A percentile compares a stretch with the other conserved stretches of the same genome.
Conservation (phyloP, 2,113 vertebrate species). For the Boulengeromyrus knoepffleri region DNA sequence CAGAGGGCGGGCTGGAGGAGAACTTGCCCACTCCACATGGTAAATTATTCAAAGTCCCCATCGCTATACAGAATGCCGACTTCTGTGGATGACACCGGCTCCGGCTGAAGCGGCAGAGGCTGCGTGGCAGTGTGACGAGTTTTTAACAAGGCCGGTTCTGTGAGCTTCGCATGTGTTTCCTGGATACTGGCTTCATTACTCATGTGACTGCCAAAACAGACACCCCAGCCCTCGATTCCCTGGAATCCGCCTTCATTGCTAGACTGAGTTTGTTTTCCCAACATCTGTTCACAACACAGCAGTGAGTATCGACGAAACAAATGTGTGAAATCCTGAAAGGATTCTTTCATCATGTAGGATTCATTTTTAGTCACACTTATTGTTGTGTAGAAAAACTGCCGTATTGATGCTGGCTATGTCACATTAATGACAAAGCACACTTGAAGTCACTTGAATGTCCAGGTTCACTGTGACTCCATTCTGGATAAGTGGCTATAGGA, state of each 20-base stretch:
- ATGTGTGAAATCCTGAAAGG: neutral
- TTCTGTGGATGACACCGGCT: neutral
- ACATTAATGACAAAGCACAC: neutral
- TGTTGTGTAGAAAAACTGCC: neutral
- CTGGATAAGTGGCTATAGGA: neutral
- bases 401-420: neutral
- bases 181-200: conserved; percentile 19
- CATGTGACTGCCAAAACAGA: conserved; percentile 16
- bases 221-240: neutral
- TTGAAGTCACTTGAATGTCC: neutral
- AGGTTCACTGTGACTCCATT: neutral
- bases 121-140: conserved; percentile 12
- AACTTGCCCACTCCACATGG: neutral
- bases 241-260: neutral
- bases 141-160: conserved; percentile 21
- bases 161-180: neutral
- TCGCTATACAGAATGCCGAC: neutral
- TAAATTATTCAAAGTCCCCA: conserved; percentile 13
- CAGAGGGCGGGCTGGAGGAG: neutral
- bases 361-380: conserved; percentile 32
- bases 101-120: neutral
- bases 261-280: conserved; percentile 33
- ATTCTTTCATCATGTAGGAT: conserved; percentile 42
- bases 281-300: conserved; percentile 45
- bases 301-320: conserved; percentile 37